Base-by-base conservation (phyloP, 92 coral and sea anemone species). In the Umimayanthus kanabou region DNA sequence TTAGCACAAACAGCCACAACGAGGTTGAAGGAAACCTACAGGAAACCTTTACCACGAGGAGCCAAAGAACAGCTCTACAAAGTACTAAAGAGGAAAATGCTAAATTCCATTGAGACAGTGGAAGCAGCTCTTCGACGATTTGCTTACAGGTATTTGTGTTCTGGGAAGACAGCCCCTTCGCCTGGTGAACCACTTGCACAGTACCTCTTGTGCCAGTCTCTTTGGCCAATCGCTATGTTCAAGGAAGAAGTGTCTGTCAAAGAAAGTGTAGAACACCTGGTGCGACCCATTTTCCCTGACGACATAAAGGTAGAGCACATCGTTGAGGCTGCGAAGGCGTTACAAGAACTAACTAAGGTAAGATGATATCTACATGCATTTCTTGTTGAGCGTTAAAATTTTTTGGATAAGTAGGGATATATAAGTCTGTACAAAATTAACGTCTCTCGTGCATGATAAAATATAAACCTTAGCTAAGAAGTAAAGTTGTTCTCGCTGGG, bases 71-170 rank as follows among this genome's bases (percentile, higher is more conserved):
- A 20, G 53, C 73, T 86, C 5, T 42, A 39, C 58, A 39, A 47
- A 76, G 70, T 77, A 29, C 83, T 42, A 73, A 61, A 77, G 33
- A 25, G 67, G 76, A 80, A 82, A 42, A 69, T 57, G 74, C 40
- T 33, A 18, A 39, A 76, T 23, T 45, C 83, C 70, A 55, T 71
- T 37, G 74, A 88, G 70, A 65, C 75, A 49, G 72, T 80, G 55
- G 71, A 64, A 13, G 77, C 87, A 72, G 83, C 82, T 8, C 85
- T 88, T 30, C 82, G 88, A 49, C 88, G 91, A 40, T 88, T 88
- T 61, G 71, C 81, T 7, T 80, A 18, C 90, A 81, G 90, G 76
- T 88, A 80, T 37, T 76, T 88, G 37, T 79, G 85, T 13, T 76
- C 87, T 6, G 85, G 77, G 15, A 80, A 80, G 39, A 57, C 73